Evolutionary conservation across 2,797 vertebrate species (phyloP).

Genomic region (Pitangus sulphuratus): DNA sequence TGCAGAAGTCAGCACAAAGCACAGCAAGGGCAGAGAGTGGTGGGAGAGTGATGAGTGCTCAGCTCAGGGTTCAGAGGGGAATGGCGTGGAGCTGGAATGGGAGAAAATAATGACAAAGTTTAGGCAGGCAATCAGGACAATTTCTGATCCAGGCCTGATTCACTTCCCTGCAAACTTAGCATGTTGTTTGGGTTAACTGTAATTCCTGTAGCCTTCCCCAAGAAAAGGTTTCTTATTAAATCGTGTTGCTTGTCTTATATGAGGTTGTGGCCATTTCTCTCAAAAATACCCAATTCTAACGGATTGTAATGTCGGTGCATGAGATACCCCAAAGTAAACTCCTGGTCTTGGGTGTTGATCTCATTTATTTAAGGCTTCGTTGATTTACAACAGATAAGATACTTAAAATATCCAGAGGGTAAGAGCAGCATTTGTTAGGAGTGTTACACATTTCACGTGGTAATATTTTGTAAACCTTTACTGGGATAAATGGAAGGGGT

Average conservation of each 20-base stretch:
- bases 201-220: neutral
- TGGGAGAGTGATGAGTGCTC: neutral
- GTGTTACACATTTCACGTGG: accelerated
- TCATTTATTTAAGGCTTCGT: neutral
- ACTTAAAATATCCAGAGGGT: neutral
- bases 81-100: too few relatives aligned
- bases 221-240: neutral
- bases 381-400: neutral
- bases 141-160: neutral
- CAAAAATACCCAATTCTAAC: neutral
- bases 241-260: neutral
- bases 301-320: neutral
- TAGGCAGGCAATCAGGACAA: neutral
- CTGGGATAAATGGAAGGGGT: neutral
- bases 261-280: neutral
- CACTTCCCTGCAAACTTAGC: neutral
- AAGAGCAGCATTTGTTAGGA: neutral
- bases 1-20: neutral
- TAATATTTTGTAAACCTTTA: neutral
- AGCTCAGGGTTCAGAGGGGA: neutral
- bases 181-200: neutral
- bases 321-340: neutral
- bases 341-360: neutral
- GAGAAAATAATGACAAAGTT: neutral
- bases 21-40: neutral